A percentile compares a stretch with the other conserved stretches of the same genome.
phyloP scores from a whole-genome alignment of 2,797 vertebrate species.

The Peromyscus eremicus region DNA sequence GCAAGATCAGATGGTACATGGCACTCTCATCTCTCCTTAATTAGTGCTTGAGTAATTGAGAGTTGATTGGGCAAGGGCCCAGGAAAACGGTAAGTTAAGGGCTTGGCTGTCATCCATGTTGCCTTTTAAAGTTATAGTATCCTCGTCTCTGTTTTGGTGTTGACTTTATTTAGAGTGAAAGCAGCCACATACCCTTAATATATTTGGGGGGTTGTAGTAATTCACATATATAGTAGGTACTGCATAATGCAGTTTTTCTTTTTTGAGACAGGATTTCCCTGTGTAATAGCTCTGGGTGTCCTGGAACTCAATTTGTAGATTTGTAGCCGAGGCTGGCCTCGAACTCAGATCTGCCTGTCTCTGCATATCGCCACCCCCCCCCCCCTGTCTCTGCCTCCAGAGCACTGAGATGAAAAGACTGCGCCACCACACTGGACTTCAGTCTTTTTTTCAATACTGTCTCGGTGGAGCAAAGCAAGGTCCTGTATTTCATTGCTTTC shows the following conservation, averaged over 20 bases:
- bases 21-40: constrained; percentile 31
- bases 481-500: constrained; percentile 70
- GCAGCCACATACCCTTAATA: background rate
- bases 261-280: background rate
- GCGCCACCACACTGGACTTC: background rate
- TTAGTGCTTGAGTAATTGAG: constrained; percentile 42
- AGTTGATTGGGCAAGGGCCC: constrained; percentile 14
- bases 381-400: background rate
- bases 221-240: constrained; percentile 46
- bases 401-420: background rate
- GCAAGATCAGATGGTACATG: background rate
- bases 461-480: constrained; percentile 54
- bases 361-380: background rate
- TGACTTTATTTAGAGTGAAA: constrained; percentile 64
- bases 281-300: background rate
- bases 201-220: constrained; percentile 56
- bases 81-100: constrained; percentile 22
- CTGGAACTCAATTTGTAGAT: background rate
- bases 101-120: constrained; percentile 24
- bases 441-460: background rate
- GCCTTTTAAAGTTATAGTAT: constrained; percentile 47
- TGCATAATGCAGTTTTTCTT: background rate
- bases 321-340: background rate
- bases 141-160: constrained; percentile 16
- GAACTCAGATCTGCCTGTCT: background rate